phyloP scores from a whole-genome alignment of 30 jellyfish, hydroid and myxozoan species.

The Chrysaora quinquecirrha region DNA sequence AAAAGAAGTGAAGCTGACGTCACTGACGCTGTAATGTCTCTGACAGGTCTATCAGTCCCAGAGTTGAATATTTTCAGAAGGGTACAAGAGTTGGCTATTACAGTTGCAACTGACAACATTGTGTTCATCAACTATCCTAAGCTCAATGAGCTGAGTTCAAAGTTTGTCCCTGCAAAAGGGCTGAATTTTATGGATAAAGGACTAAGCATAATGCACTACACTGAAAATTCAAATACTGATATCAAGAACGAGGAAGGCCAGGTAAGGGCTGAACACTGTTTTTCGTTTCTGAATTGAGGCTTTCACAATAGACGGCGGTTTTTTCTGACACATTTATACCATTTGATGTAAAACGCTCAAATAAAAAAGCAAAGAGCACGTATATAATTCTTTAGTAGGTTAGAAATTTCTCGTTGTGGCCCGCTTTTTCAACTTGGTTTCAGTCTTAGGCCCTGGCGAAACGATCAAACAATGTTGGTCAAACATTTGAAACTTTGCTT shows the following conservation, averaged over 20 bases:
- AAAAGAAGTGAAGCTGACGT: slow-evolving; percentile 1
- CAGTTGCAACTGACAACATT: slow-evolving; percentile 29
- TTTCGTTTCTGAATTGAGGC: too few species aligned
- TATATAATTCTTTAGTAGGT: too few species aligned
- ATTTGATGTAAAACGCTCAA: too few species aligned
- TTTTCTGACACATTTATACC: too few species aligned
- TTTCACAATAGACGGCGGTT: too few species aligned
- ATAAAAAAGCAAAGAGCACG: too few species aligned
- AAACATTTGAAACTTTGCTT: too few species aligned
- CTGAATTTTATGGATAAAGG: slow-evolving; percentile 34
- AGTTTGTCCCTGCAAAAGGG: slow-evolving; percentile 39
- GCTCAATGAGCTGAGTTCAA: neutral
- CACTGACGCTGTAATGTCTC: slow-evolving; percentile 24
- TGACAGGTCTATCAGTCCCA: slow-evolving; percentile 33
- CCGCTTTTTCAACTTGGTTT: too few species aligned
- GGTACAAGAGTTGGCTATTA: slow-evolving; percentile 28
- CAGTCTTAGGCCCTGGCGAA: too few species aligned
- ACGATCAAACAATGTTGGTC: too few species aligned
- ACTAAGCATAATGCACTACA: slow-evolving; percentile 23
- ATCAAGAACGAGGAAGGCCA: slow-evolving; percentile 9
- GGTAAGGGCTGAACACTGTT: slow-evolving; percentile 4
- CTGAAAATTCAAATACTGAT: slow-evolving; percentile 32
- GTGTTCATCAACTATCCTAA: slow-evolving; percentile 23
- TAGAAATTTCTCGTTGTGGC: too few species aligned
- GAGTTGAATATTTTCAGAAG: slow-evolving; percentile 18